These are phyloP conservation scores for Leptura quadrifasciata DNA, from an alignment of 2,888 invertebrate genomes.

Conservation along the genomic window DNA sequence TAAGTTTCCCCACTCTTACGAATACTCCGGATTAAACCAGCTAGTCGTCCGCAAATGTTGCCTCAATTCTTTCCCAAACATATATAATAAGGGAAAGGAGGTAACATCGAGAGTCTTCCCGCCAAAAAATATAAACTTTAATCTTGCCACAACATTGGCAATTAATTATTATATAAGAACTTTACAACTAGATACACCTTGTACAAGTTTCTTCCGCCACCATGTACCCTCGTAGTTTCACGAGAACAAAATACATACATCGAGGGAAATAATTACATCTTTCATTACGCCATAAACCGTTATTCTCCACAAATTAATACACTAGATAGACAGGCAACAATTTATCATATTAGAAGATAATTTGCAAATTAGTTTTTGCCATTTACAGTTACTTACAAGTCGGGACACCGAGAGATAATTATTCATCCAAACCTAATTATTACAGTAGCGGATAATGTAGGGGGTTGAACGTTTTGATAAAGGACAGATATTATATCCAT, in stretches of 20 bases:
- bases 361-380: conserved; percentile 26
- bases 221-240: too few species aligned
- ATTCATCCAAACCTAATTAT: conserved; percentile 30
- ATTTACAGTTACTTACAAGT: conserved; percentile 7
- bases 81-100: too few species aligned
- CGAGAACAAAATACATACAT: background rate
- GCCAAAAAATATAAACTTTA: too few species aligned
- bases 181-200: too few species aligned
- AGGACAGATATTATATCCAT: conserved; percentile 17
- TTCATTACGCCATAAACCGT: background rate
- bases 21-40: too few species aligned
- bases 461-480: conserved; percentile 14
- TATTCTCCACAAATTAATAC: background rate
- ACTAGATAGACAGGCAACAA: conserved; percentile 1
- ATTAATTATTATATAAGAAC: too few species aligned
- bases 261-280: background rate
- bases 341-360: conserved; percentile 20
- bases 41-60: too few species aligned
- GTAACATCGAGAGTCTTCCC: too few species aligned
- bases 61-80: too few species aligned
- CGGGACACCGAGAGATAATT: conserved; percentile 19
- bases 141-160: too few species aligned
- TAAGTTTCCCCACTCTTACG: too few species aligned
- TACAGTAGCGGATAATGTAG: background rate
- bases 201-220: too few species aligned